Evolutionary conservation across 64 coral and sea anemone species (phyloP), one percentile per base, ranked within the genome.

Genomic region (Montipora efflorescens): DNA sequence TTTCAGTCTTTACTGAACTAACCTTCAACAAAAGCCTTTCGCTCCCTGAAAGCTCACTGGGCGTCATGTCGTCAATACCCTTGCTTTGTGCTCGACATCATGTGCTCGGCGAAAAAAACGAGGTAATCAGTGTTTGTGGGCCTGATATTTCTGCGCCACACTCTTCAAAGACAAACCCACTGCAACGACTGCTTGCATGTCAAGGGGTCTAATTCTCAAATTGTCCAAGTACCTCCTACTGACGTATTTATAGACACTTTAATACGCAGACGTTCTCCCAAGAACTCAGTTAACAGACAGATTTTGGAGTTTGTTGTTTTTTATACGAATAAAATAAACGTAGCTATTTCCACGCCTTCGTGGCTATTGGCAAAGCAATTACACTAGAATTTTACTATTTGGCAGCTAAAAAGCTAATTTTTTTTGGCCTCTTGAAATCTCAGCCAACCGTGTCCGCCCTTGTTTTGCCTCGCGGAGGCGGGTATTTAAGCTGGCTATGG

Each of bases 1-100:
- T 71, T 64, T 71, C 5, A 71, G 68, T 71, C 21, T 64, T 71
- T 5, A 71, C 68, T 71, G 68, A 86, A 71, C 82, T 70, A 21
- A 86, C 82, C 82, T 86, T 86, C 15, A 86, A 86, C 18, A 50
- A 72, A 72, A 50, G n/a, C 18, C 22, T 86, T 72, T 49, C 76
- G 5, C 76, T 18, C 14, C 5, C 45, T 15, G 11, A 51, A 78
- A 48, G 16, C 47, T 15, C 10, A 19, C 44, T 4, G 3, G 82
- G 16, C 45, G 16, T 69, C 62, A 86, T 86, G 47, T 86, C 46
- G 44, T 71, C 82, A 72, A 23, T 48, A 48, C 5, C 45, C 1
- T 50, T 23, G 36, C 59, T 1, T 49, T 25, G 28, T 81, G 51
- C 16, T 66, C 22, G 19, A 86, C 66, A 86, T 86, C 64, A 64